Base-by-base conservation (phyloP, 2,797 vertebrate species). In the Clarias platycephalus region DNA sequence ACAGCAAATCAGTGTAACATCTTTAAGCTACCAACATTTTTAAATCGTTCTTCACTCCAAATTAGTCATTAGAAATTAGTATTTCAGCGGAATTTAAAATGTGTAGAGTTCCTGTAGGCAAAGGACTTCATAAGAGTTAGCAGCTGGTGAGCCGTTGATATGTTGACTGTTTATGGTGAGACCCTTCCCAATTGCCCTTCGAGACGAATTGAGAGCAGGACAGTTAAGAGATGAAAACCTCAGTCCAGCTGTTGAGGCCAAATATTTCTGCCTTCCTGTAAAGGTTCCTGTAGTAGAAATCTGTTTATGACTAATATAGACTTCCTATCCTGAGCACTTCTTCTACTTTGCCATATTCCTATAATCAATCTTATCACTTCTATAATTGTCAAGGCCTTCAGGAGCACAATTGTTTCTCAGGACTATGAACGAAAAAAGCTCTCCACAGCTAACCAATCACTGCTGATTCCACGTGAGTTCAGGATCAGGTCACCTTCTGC, bases 401-500 rank as follows among this genome's bases (percentile, higher is more conserved):
- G 5, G 22, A 58, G 20, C 55, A 60, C 18, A 15, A 26, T 31
- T 57, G n/a, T 55, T 55, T 55, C 49, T 49, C 8, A 55, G 6
- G 49, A 55, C 26, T n/a, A 16, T 9, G 5, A 75, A 75, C 15
- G 2, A 72, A n/a, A 58, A 57, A 77, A 24, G 55, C 18, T 77
- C 37, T 60, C 28, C 10, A 34, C 1, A 13, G 24, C 55, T 31
- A 24, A 31, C 28, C 28, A 76, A 22, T 58, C 4, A 4, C 55
- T 24, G 31, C 28, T 34, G 20, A 77, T 34, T 77, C 75, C 55
- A 58, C 24, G 6, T 26, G 84, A 66, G 83, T 81, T 85, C 84
- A 85, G 15, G 62, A 31, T 26, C 49, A 76, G 84, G 79, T 81
- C 70, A 68, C 58, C 57, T 49, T 64, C 57, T 80, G 58, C 34